These are phyloP conservation scores for Syrista parreyssii DNA, from an alignment of 2,888 invertebrate genomes.

Conservation along the genomic window DNA sequence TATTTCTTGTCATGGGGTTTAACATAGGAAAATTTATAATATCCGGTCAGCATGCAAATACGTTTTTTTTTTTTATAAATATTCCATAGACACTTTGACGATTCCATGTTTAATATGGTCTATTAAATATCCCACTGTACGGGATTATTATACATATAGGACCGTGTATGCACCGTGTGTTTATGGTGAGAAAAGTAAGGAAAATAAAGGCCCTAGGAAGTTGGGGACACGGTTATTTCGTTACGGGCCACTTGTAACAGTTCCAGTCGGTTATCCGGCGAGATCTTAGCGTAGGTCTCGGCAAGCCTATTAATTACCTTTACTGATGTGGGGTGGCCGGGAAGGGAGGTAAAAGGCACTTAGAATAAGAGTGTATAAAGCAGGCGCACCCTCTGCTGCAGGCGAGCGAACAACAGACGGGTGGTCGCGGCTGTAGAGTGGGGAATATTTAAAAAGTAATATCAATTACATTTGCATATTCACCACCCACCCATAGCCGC, in stretches of 20 bases:
- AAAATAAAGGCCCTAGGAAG: not conserved
- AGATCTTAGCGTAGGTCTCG: conserved; percentile 50
- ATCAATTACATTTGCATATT: conserved; percentile 66
- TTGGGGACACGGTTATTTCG: not conserved
- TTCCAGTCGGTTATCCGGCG: conserved; percentile 42
- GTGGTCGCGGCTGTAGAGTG: conserved; percentile 49
- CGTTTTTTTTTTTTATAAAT: not conserved
- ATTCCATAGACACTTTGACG: not conserved
- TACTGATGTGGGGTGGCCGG: conserved; percentile 33
- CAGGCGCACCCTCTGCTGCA: conserved; percentile 51
- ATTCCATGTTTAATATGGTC: not conserved
- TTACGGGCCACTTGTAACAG: conserved; percentile 50
- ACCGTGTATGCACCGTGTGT: not conserved
- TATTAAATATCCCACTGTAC: not conserved
- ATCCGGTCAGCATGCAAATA: not conserved
- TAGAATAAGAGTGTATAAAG: conserved; percentile 58
- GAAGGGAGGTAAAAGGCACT: conserved; percentile 58
- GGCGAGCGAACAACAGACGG: conserved; percentile 57
- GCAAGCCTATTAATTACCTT: conserved; percentile 62
- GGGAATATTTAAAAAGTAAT: conserved; percentile 67
- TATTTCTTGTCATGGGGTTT: not conserved
- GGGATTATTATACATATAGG: no score
- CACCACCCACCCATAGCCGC: conserved; percentile 47
- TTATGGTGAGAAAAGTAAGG: not conserved
- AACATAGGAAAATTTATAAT: not conserved